Conservation (phyloP, 2,113 vertebrate genomes). For the Ploceus nigricollis region DNA sequence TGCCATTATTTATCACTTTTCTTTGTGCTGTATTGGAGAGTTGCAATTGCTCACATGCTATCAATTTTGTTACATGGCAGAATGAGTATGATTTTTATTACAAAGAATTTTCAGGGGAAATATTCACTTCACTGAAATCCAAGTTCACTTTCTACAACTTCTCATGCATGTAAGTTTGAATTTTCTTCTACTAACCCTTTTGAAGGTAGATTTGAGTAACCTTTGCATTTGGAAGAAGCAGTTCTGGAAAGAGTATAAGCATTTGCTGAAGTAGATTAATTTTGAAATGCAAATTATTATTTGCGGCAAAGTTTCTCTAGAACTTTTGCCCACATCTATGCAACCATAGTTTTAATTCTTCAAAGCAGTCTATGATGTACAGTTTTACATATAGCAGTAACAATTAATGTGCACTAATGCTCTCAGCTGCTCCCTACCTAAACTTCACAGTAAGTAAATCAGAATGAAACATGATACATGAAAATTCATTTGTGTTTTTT, state of each 20-base stretch:
- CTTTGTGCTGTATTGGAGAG: neutral
- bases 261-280: neutral
- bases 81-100: neutral
- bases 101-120: neutral
- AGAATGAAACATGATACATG: neutral
- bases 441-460: neutral
- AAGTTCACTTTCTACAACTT: neutral
- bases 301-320: neutral
- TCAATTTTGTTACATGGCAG: neutral
- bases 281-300: neutral
- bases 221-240: neutral
- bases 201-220: neutral
- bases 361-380: neutral
- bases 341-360: neutral
- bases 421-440: neutral
- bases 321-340: neutral
- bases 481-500: neutral
- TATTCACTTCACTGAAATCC: neutral
- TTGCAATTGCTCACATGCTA: neutral
- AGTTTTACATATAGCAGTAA: neutral
- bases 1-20: neutral
- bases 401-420: neutral
- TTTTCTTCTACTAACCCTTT: neutral
- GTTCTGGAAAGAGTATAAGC: neutral
- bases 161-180: neutral